These are phyloP conservation scores for Drosophila anceps DNA, from an alignment of 2,888 invertebrate genomes.

Conservation along the genomic window DNA sequence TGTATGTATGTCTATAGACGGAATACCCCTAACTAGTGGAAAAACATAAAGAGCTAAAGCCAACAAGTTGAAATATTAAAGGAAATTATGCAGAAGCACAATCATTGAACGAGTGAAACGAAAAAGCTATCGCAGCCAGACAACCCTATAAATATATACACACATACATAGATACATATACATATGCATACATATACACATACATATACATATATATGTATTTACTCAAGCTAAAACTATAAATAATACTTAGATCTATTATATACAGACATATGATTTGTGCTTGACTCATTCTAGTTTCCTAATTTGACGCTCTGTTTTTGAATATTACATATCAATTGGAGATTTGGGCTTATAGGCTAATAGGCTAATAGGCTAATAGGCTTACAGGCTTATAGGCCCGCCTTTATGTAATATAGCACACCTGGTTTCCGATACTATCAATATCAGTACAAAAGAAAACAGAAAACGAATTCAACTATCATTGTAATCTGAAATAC, in stretches of 20 bases:
- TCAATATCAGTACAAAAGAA: slow-evolving; percentile 74
- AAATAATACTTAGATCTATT: slow-evolving; percentile 1
- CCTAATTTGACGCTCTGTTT: slow-evolving; percentile 9
- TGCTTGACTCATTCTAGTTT: slow-evolving; percentile 3
- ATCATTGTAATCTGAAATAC: slow-evolving; percentile 31
- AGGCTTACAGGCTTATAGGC: slow-evolving; percentile 25
- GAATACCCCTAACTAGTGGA: slow-evolving; percentile 7
- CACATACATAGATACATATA: slow-evolving; percentile 12
- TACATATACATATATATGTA: slow-evolving; percentile 22
- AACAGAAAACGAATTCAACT: slow-evolving; percentile 10
- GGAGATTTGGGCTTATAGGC: slow-evolving; percentile 25
- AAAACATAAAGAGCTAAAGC: slow-evolving; percentile 6
- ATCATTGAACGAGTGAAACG: slow-evolving; percentile 76
- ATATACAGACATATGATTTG: background rate
- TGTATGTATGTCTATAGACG: slow-evolving; percentile 28
- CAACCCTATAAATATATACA: slow-evolving; percentile 31
- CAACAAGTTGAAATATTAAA: slow-evolving; percentile 43
- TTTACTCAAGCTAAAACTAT: slow-evolving; percentile 24
- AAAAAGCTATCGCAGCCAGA: slow-evolving; percentile 27
- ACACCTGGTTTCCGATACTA: slow-evolving; percentile 78
- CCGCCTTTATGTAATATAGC: slow-evolving; percentile 70
- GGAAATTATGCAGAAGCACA: slow-evolving; percentile 79
- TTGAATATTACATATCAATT: slow-evolving; percentile 76
- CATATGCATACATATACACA: background rate
- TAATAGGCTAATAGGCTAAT: too few species aligned